Percentiles rank a stretch among this genome's conserved stretches.
Conservation (phyloP, 1,140 invertebrate species). For the Drosophila orena region DNA sequence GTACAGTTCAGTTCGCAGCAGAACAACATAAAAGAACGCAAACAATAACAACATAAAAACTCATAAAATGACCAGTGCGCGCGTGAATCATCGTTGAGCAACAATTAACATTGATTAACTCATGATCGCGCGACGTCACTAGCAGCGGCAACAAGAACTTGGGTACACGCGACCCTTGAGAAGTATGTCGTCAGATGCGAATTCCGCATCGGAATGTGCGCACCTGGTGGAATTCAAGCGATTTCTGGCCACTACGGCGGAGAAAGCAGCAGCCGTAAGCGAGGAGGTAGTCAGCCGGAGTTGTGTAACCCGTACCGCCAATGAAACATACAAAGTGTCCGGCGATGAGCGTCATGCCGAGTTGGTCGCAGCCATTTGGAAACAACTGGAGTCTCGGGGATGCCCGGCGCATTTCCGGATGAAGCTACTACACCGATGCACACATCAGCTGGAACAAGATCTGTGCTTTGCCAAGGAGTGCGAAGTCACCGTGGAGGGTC, state of each 20-base stretch:
- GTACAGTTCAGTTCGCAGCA: slow-evolving; percentile 24
- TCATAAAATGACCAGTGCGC: slow-evolving; percentile 34
- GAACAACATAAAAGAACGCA: slow-evolving; percentile 65
- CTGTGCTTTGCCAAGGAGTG: slow-evolving; percentile 68
- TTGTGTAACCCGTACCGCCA: slow-evolving; percentile 74
- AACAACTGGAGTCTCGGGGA: slow-evolving; percentile 36
- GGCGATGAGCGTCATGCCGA: slow-evolving; percentile 63
- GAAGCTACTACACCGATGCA: slow-evolving; percentile 46
- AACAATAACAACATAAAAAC: slow-evolving; percentile 66
- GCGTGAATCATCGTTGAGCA: slow-evolving; percentile 65
- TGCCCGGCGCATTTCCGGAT: slow-evolving; percentile 69
- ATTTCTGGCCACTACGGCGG: slow-evolving; percentile 42
- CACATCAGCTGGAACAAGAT: slow-evolving; percentile 55
- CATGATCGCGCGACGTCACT: slow-evolving; percentile 36
- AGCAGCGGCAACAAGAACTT: slow-evolving; percentile 30
- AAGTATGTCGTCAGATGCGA: slow-evolving; percentile 54
- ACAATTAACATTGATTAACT: slow-evolving; percentile 44
- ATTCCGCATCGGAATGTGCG: slow-evolving; percentile 53
- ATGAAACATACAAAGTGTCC: slow-evolving; percentile 73
- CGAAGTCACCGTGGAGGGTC: slow-evolving; percentile 50
- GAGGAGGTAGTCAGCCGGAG: slow-evolving; percentile 30
- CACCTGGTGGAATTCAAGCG: slow-evolving; percentile 63
- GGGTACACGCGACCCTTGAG: slow-evolving; percentile 4
- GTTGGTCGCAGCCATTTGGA: slow-evolving; percentile 65
- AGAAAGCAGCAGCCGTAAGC: slow-evolving; percentile 34